A percentile compares a stretch with the other conserved stretches of the same genome.
Conservation (phyloP, 2,113 vertebrate species). For the Anolis carolinensis region DNA sequence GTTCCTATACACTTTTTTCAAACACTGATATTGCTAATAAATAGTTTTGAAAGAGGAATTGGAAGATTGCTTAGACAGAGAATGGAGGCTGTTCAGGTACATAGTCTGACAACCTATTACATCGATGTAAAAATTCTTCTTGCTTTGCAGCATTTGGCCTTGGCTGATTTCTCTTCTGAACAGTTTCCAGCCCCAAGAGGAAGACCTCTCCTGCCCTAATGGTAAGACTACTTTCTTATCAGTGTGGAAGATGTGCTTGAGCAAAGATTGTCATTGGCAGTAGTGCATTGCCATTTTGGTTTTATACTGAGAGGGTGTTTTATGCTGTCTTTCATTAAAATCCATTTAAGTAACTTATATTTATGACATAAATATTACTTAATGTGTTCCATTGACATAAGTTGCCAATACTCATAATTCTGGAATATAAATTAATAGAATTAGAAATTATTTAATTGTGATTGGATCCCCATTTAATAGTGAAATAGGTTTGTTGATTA, state of each 20-base stretch:
- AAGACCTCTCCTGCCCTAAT: constrained; percentile 84
- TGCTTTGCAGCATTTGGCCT: constrained; percentile 89
- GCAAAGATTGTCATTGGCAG: neutral
- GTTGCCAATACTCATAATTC: neutral
- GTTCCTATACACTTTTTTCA: neutral
- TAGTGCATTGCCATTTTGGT: neutral
- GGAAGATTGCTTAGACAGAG: neutral
- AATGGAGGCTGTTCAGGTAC: neutral
- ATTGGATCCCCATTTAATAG: neutral
- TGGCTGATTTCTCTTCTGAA: constrained; percentile 97
- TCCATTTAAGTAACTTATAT: neutral
- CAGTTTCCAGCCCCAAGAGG: constrained; percentile 93
- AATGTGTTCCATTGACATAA: neutral
- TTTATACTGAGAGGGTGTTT: neutral
- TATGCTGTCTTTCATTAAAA: neutral
- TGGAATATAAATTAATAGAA: neutral
- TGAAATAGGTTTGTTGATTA: neutral
- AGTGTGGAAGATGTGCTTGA: neutral
- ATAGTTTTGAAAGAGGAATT: neutral
- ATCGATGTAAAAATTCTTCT: constrained; percentile 8
- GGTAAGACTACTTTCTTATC: constrained; percentile 73
- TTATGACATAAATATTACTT: neutral
- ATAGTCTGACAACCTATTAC: no score
- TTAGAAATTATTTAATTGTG: neutral
- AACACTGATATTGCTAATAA: neutral